Evolutionary conservation across 92 coral and sea anemone species (phyloP).

Genomic region (Virgularia gustaviana): DNA sequence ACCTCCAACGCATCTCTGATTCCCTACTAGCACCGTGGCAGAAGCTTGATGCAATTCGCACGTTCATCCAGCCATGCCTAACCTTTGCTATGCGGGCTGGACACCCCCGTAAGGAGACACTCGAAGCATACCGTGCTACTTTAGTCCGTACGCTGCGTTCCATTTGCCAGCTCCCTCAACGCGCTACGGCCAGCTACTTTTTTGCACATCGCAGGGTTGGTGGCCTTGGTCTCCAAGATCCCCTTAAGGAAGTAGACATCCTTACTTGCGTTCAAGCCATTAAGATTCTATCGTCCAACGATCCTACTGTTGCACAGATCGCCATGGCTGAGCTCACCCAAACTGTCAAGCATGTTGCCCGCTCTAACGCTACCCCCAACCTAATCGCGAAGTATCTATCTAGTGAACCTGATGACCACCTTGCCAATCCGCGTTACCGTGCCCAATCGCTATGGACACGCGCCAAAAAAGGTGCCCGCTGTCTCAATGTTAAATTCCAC

Average conservation of each 20-base stretch:
- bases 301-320: slow-evolving; percentile 11
- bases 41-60: slow-evolving; percentile 34
- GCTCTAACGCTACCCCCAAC: slow-evolving; percentile 11
- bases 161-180: slow-evolving; percentile 13
- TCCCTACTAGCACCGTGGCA: slow-evolving; percentile 41
- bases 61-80: slow-evolving; percentile 36
- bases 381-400: slow-evolving; percentile 5
- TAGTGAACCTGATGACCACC: slow-evolving; percentile 8
- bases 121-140: not conserved
- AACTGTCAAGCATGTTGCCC: slow-evolving; percentile 14
- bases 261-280: slow-evolving; percentile 32
- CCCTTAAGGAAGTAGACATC: slow-evolving; percentile 22
- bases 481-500: not conserved
- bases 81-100: slow-evolving; percentile 16
- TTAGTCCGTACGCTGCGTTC: slow-evolving; percentile 13
- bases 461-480: not conserved
- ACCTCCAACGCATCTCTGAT: not conserved
- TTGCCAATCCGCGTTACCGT: slow-evolving; percentile 6
- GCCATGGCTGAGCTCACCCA: slow-evolving; percentile 18
- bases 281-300: slow-evolving; percentile 25
- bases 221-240: slow-evolving; percentile 43
- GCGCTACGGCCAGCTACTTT: slow-evolving; percentile 6
- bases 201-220: slow-evolving; percentile 22
- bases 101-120: not conserved
- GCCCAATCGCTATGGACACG: slow-evolving; percentile 38